phyloP scores from a whole-genome alignment of 2,888 invertebrate genomes.

The Anthrax anthrax region DNA sequence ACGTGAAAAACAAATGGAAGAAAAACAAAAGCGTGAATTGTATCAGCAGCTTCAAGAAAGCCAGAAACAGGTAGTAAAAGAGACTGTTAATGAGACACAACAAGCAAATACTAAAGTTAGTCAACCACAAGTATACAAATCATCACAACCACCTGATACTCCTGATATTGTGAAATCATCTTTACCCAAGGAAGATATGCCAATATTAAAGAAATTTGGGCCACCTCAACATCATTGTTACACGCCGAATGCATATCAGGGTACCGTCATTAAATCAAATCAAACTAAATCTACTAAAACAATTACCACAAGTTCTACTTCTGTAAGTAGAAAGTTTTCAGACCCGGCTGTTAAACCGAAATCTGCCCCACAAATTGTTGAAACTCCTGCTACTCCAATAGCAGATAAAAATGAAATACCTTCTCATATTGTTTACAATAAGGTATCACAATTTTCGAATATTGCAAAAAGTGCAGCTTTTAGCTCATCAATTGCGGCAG shows the following conservation, averaged over 20 bases:
- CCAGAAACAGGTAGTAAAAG: background rate
- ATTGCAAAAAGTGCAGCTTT: conserved; percentile 27
- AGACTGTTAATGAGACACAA: background rate
- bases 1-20: background rate
- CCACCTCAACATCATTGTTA: conserved; percentile 31
- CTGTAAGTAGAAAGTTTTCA: conserved; percentile 4
- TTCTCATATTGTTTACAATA: conserved; percentile 29
- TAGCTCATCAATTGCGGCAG: conserved; percentile 16
- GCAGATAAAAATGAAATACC: conserved; percentile 20
- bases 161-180: conserved; percentile 32
- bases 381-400: conserved; percentile 28
- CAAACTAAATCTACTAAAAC: background rate
- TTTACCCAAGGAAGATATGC: conserved; percentile 27
- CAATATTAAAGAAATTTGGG: conserved; percentile 30
- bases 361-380: conserved; percentile 22
- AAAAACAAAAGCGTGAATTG: no score
- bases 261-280: conserved; percentile 18
- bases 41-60: no score
- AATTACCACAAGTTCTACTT: background rate
- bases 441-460: conserved; percentile 27
- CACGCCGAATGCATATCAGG: conserved; percentile 30
- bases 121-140: conserved; percentile 19
- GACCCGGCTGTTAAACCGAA: conserved; percentile 11
- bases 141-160: conserved; percentile 29
- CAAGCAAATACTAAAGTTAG: background rate